These are phyloP conservation scores for Abrostola triplasia DNA, from an alignment of 2,888 invertebrate species.

Conservation along the genomic window DNA sequence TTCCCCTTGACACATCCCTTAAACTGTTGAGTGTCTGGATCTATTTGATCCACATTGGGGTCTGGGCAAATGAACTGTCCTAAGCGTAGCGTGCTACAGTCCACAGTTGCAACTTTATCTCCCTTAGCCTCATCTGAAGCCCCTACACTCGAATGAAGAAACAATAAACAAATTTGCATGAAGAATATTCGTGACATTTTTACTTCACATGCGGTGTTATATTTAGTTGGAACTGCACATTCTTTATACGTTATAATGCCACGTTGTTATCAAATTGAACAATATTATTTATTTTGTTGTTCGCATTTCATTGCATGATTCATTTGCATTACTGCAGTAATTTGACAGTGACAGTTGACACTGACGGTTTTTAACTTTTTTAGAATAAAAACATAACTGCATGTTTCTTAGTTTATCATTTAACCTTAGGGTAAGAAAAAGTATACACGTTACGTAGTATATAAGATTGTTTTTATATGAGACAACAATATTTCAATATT, in stretches of 20 bases:
- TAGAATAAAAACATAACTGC: too few relatives aligned
- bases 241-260: neutral
- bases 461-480: too few relatives aligned
- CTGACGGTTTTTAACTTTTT: too few relatives aligned
- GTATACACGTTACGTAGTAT: too few relatives aligned
- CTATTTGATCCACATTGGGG: constrained; percentile 92
- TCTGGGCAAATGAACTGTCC: constrained; percentile 95
- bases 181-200: constrained; percentile 42
- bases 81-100: constrained; percentile 92
- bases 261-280: neutral
- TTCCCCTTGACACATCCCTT: constrained; percentile 91
- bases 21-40: constrained; percentile 96
- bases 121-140: constrained; percentile 75
- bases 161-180: constrained; percentile 58
- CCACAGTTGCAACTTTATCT: constrained; percentile 78
- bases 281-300: constrained; percentile 17
- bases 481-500: too few relatives aligned
- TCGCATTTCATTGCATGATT: neutral
- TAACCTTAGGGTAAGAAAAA: too few relatives aligned
- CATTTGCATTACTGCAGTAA: neutral
- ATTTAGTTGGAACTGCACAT: constrained; percentile 14
- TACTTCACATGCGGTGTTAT: neutral
- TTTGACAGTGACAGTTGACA: too few relatives aligned
- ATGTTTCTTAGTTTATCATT: too few relatives aligned
- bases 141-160: constrained; percentile 54